Percentiles rank a stretch among this genome's conserved stretches.
phyloP scores from a whole-genome alignment of 1,140 invertebrate genomes.

The Drosophila lacteicornis region DNA sequence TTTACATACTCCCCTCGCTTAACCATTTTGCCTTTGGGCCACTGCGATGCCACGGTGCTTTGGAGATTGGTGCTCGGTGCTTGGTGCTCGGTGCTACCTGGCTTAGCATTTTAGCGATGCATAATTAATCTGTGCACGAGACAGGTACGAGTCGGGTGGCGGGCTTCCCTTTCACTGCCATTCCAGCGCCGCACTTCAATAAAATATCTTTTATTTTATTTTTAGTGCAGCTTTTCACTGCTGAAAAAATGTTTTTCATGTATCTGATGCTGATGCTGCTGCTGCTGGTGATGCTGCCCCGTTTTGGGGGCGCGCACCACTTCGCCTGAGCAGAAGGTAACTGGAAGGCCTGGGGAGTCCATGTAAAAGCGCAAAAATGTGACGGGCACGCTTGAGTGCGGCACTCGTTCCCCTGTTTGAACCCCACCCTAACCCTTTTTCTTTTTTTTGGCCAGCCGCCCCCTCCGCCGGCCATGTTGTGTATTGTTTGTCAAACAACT shows the following conservation, averaged over 20 bases:
- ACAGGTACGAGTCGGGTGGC: conserved; percentile 16
- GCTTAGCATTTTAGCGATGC: conserved; percentile 82
- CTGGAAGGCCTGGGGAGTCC: conserved; percentile 9
- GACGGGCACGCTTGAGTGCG: conserved; percentile 75
- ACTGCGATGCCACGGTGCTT: conserved; percentile 26
- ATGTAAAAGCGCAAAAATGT: conserved; percentile 76
- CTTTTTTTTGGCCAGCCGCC: conserved; percentile 12
- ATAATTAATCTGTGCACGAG: conserved; percentile 69
- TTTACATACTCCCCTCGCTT: conserved; percentile 46
- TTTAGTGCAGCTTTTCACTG: conserved; percentile 73
- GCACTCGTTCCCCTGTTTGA: conserved; percentile 26
- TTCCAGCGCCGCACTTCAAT: conserved; percentile 69
- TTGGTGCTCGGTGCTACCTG: conserved; percentile 53
- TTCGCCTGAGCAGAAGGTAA: conserved; percentile 1
- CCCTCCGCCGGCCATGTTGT: conserved; percentile 29
- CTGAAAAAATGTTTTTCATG: conserved; percentile 75
- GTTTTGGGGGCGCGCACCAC: conserved; percentile 13
- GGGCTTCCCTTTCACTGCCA: conserved; percentile 32
- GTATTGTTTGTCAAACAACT: conserved; percentile 81
- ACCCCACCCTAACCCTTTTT: conserved; percentile 5
- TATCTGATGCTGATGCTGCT: conserved; percentile 72
- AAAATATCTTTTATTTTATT: conserved; percentile 82
- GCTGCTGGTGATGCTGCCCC: conserved; percentile 35
- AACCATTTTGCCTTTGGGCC: conserved; percentile 1
- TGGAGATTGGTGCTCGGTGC: conserved; percentile 5